Evolutionary conservation across 1,140 invertebrate genomes (phyloP).

Genomic region (Myzus persicae): DNA sequence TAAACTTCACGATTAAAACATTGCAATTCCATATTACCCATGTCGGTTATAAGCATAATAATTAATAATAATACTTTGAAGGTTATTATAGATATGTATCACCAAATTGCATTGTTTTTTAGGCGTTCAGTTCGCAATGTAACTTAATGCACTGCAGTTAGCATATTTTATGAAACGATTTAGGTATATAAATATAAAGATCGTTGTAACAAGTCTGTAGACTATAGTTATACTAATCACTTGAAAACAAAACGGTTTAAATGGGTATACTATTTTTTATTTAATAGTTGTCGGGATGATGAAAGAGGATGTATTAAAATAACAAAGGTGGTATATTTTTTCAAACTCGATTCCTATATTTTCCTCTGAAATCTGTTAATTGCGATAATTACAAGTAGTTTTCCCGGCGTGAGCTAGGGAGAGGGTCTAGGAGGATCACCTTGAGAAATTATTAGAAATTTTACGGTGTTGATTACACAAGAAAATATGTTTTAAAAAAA

Average conservation of each 20-base stretch:
- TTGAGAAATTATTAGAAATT: constrained; percentile 41
- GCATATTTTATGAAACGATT: neutral
- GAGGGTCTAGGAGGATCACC: neutral
- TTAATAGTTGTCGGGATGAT: constrained; percentile 11
- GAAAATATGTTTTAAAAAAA: constrained; percentile 16
- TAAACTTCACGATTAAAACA: neutral
- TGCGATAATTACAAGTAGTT: constrained; percentile 25
- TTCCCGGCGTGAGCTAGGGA: neutral
- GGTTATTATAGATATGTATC: neutral
- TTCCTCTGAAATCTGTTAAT: constrained; percentile 44
- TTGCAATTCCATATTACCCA: neutral
- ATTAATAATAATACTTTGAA: neutral
- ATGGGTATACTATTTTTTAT: neutral
- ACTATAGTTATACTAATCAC: neutral
- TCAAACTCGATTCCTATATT: neutral
- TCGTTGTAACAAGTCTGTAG: neutral
- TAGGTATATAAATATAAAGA: neutral
- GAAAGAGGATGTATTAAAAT: neutral
- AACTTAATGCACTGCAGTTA: neutral
- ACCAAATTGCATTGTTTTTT: neutral
- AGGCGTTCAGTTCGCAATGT: neutral
- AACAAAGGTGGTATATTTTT: constrained; percentile 10
- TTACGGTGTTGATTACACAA: constrained; percentile 18
- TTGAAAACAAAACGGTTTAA: neutral
- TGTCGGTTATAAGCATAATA: neutral